Conservation (phyloP, 1,140 invertebrate species). For the Lerema accius region DNA sequence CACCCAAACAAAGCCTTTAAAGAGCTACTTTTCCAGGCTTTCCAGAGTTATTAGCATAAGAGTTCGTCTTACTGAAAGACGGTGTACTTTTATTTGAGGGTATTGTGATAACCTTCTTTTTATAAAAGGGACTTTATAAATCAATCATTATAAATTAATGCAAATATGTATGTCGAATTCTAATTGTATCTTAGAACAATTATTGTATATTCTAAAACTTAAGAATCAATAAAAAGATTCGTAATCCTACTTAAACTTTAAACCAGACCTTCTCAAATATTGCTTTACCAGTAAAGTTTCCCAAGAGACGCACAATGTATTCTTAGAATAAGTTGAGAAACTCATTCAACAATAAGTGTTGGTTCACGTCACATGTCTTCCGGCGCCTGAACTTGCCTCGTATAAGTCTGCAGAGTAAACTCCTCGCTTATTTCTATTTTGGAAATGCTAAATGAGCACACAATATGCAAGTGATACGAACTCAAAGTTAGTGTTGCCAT, state of each 20-base stretch:
- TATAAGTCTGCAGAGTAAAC: slow-evolving; percentile 31
- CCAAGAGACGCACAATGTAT: background rate
- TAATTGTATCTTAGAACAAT: too few species aligned
- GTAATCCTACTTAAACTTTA: background rate
- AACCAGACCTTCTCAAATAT: background rate
- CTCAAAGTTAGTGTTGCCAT: slow-evolving; percentile 24
- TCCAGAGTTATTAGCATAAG: too few species aligned
- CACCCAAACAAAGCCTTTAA: slow-evolving; percentile 13
- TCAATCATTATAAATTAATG: too few species aligned
- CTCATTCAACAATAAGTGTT: slow-evolving; percentile 26
- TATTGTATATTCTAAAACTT: background rate
- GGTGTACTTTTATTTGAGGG: too few species aligned
- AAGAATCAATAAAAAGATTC: background rate
- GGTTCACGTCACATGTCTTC: slow-evolving; percentile 27
- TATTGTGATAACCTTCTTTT: too few species aligned
- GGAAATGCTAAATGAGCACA: slow-evolving; percentile 52
- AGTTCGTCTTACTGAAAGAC: background rate
- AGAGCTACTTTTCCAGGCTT: slow-evolving; percentile 8
- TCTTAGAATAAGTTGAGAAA: slow-evolving; percentile 23
- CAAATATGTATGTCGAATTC: too few species aligned
- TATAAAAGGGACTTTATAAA: too few species aligned
- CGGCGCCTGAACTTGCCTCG: slow-evolving; percentile 13
- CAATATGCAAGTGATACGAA: slow-evolving; percentile 50
- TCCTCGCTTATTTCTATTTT: slow-evolving; percentile 52
- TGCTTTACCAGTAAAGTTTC: background rate